Evolutionary conservation across 2,888 invertebrate genomes (phyloP).

Genomic region (Bunonema sp.): DNA sequence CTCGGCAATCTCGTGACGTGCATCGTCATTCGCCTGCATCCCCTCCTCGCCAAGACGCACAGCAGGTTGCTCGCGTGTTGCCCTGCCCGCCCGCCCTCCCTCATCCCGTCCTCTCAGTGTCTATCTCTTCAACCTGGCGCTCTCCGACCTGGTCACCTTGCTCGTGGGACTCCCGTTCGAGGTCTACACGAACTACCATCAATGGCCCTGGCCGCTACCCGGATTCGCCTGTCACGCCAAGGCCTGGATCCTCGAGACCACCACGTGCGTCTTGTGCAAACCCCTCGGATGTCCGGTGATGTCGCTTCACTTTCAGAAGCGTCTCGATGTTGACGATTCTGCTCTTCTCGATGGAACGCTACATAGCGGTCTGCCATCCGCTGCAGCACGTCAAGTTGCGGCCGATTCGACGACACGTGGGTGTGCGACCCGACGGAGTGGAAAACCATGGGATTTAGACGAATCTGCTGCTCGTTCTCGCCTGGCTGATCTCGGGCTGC

Average conservation of each 20-base stretch:
- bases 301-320: slow-evolving; percentile 10
- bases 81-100: background rate
- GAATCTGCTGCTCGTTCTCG: slow-evolving; percentile 5
- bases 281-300: background rate
- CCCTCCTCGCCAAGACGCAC: slow-evolving; percentile 19
- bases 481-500: slow-evolving; percentile 20
- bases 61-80: slow-evolving; percentile 9
- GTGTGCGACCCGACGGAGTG: too few relatives aligned
- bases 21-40: slow-evolving; percentile 21
- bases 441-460: slow-evolving; percentile 5
- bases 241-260: slow-evolving; percentile 22
- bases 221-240: slow-evolving; percentile 25
- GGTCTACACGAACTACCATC: slow-evolving; percentile 22
- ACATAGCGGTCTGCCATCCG: slow-evolving; percentile 25
- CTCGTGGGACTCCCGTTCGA: slow-evolving; percentile 25
- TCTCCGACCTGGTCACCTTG: slow-evolving; percentile 22
- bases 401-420: slow-evolving; percentile 12
- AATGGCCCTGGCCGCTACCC: slow-evolving; percentile 27
- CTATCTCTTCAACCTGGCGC: slow-evolving; percentile 21
- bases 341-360: slow-evolving; percentile 23
- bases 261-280: slow-evolving; percentile 8
- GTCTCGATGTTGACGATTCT: slow-evolving; percentile 24
- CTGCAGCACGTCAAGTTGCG: slow-evolving; percentile 14
- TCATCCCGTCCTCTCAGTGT: slow-evolving; percentile 7
- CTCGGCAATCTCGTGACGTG: slow-evolving; percentile 19